These are phyloP conservation scores for Ramphastos sulfuratus DNA, from an alignment of 2,113 vertebrate species.

Conservation along the genomic window DNA sequence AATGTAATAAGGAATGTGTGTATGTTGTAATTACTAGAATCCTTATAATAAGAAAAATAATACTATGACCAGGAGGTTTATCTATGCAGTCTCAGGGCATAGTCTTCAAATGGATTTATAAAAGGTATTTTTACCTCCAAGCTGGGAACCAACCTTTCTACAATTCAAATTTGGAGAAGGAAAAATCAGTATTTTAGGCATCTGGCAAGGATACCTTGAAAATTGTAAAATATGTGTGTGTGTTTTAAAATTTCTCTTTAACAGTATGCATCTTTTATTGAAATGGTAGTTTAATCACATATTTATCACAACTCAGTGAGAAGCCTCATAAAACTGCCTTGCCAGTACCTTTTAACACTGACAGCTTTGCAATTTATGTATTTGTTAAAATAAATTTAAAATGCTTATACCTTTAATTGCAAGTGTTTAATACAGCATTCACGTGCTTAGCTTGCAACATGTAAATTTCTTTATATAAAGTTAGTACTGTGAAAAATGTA, in stretches of 20 bases:
- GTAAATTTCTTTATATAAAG: constrained; percentile 68
- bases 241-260: background rate
- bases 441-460: constrained; percentile 75
- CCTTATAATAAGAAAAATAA: background rate
- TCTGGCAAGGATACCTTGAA: background rate
- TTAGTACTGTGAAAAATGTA: constrained; percentile 29
- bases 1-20: background rate
- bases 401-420: constrained; percentile 40
- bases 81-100: background rate
- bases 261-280: constrained; percentile 47
- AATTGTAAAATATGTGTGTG: background rate
- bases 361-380: constrained; percentile 45
- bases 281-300: constrained; percentile 42
- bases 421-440: constrained; percentile 72
- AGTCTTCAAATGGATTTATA: background rate
- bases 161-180: background rate
- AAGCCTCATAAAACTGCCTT: constrained; percentile 61
- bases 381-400: constrained; percentile 34
- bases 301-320: constrained; percentile 47
- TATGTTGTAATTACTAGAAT: background rate
- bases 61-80: background rate
- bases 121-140: background rate
- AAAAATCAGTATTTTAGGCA: background rate
- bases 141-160: background rate
- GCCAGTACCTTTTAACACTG: constrained; percentile 53